Percentiles rank a stretch among this genome's conserved stretches.
phyloP scores from a whole-genome alignment of 2,888 invertebrate species.

The Alloplasta piceator region DNA sequence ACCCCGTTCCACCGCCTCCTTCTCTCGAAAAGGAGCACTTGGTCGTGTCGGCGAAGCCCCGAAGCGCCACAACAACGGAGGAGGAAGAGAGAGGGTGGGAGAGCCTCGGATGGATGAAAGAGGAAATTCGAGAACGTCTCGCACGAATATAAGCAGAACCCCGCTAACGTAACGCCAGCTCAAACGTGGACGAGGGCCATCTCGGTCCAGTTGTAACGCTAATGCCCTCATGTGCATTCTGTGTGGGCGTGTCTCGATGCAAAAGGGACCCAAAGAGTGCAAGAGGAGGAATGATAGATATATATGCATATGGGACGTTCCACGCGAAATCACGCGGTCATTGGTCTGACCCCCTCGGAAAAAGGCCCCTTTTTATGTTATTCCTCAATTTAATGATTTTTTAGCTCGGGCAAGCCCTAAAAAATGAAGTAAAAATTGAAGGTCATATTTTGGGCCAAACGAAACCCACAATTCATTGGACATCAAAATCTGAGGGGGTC shows the following conservation, averaged over 20 bases:
- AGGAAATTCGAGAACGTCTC: conserved; percentile 4
- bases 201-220: conserved; percentile 76
- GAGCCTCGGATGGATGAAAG: conserved; percentile 59
- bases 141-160: conserved; percentile 57
- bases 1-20: conserved; percentile 54
- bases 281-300: conserved; percentile 27
- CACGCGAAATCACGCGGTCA: too few species aligned
- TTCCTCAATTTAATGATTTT: too few species aligned
- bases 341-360: too few species aligned
- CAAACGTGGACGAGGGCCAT: conserved; percentile 46
- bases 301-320: too few species aligned
- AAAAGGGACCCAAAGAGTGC: conserved; percentile 53
- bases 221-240: conserved; percentile 74
- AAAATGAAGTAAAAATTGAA: too few species aligned
- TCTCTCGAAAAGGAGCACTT: conserved; percentile 54
- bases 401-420: too few species aligned
- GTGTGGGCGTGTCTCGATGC: conserved; percentile 75
- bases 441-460: too few species aligned
- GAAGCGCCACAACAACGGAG: conserved; percentile 68
- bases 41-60: conserved; percentile 66
- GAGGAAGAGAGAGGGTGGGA: conserved; percentile 45
- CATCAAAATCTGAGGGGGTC: too few species aligned
- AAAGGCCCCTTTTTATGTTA: too few species aligned
- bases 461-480: too few species aligned
- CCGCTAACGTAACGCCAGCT: conserved; percentile 72